phyloP scores from a whole-genome alignment of 2,888 invertebrate genomes.

The Xylota sylvarum region DNA sequence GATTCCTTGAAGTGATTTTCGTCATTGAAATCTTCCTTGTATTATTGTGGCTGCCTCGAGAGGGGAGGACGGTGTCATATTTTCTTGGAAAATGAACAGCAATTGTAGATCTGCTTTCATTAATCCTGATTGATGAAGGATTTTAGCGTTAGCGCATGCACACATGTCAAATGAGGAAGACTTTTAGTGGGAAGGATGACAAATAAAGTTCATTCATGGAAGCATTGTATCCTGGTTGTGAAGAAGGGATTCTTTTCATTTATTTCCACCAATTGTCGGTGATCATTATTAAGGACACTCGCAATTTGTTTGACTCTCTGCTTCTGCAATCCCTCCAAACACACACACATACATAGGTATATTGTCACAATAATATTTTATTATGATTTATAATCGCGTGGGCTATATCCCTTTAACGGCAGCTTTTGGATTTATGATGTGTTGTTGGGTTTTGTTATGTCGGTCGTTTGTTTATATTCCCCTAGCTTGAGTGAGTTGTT shows the following conservation, averaged over 20 bases:
- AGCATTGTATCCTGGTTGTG: conserved; percentile 12
- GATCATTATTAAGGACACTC: conserved; percentile 55
- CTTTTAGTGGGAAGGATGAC: conserved; percentile 15
- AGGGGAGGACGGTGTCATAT: conserved; percentile 6
- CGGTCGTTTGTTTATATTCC: conserved; percentile 57
- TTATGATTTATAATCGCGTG: conserved; percentile 73
- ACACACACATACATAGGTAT: neutral
- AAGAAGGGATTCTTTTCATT: conserved; percentile 18
- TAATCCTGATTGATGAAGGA: conserved; percentile 72
- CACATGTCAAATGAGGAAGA: conserved; percentile 51
- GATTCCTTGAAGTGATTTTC: conserved; percentile 45
- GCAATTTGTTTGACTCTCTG: conserved; percentile 32
- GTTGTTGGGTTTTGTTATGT: conserved; percentile 54
- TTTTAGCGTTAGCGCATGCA: conserved; percentile 9
- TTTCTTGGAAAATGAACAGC: conserved; percentile 33
- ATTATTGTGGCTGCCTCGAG: neutral
- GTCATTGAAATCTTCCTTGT: conserved; percentile 21
- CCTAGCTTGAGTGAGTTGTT: conserved; percentile 53
- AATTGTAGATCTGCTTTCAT: conserved; percentile 43
- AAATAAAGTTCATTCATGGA: conserved; percentile 39
- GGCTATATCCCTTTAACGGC: conserved; percentile 59
- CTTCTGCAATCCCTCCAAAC: neutral
- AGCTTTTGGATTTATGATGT: conserved; percentile 66
- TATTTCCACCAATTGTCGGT: conserved; percentile 43
- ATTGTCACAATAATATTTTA: conserved; percentile 66